A percentile compares a stretch with the other conserved stretches of the same genome.
phyloP scores from a whole-genome alignment of 1,140 invertebrate genomes.

The Lepidotrigona ventralis region DNA sequence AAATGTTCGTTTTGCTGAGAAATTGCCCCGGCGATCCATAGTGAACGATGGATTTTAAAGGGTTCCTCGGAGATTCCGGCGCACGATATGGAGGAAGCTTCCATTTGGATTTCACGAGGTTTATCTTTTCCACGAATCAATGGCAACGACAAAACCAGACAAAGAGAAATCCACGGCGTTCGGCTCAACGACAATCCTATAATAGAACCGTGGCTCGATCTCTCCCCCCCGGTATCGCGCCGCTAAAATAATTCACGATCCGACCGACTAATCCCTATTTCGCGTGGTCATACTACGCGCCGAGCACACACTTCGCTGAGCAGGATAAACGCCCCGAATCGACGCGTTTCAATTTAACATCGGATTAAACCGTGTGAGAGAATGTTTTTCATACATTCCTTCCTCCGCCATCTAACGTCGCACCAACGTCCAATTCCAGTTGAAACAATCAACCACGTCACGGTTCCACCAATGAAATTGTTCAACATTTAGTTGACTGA shows the following conservation, averaged over 20 bases:
- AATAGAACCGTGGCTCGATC: constrained; percentile 10
- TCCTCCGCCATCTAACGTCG: neutral
- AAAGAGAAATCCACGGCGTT: constrained; percentile 6
- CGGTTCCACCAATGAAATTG: neutral
- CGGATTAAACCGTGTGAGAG: constrained; percentile 9
- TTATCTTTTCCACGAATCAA: neutral
- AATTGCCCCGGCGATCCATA: neutral
- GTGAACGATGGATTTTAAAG: neutral
- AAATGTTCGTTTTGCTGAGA: neutral
- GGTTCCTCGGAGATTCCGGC: neutral
- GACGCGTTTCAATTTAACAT: constrained; percentile 42
- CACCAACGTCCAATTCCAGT: neutral
- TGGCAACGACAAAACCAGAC: neutral
- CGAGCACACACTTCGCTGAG: neutral
- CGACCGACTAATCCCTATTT: constrained; percentile 35
- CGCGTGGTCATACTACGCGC: neutral
- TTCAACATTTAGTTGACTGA: no score
- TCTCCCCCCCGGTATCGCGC: neutral
- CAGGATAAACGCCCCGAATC: constrained; percentile 31
- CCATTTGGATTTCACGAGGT: neutral
- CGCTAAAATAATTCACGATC: constrained; percentile 46
- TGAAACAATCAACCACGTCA: no score
- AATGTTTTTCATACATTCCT: constrained; percentile 18
- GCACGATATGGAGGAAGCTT: neutral
- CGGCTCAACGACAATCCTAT: constrained; percentile 7